Evolutionary conservation across 2,797 vertebrate species (phyloP).

Genomic region (Eospalax fontanierii): DNA sequence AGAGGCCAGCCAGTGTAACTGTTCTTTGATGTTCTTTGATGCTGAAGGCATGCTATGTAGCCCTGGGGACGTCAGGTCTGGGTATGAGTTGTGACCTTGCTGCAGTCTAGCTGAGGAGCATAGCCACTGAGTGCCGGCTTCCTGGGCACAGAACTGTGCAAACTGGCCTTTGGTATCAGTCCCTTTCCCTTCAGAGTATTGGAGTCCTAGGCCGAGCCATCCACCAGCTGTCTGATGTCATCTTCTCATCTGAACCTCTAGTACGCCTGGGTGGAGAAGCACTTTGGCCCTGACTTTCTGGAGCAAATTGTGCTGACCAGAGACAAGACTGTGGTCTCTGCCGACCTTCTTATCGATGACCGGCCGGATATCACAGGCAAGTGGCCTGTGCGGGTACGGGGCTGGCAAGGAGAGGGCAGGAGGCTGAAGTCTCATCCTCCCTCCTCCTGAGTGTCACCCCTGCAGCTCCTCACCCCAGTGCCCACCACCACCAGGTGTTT

Average conservation of each 20-base stretch:
- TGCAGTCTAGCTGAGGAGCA: not conserved
- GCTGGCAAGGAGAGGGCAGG: fast-evolving
- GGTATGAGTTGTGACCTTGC: not conserved
- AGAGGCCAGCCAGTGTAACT: not conserved
- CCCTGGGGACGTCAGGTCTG: not conserved
- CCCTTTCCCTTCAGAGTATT: not conserved
- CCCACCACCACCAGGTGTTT: not conserved
- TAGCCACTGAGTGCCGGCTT: not conserved
- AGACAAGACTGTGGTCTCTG: constrained; percentile 96
- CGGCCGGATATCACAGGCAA: constrained; percentile 96
- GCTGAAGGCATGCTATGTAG: not conserved
- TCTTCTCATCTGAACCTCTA: constrained; percentile 78
- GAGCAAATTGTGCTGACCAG: constrained; percentile 96
- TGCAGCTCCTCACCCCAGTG: not conserved
- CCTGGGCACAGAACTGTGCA: not conserved
- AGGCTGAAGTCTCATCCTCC: no score
- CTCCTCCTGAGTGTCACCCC: not conserved
- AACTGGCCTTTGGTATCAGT: not conserved
- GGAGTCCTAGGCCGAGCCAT: not conserved
- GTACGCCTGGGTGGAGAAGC: constrained; percentile 98
- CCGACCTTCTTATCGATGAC: constrained; percentile 97
- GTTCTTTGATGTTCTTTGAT: not conserved
- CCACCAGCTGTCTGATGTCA: not conserved
- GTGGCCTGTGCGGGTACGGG: constrained; percentile 11
- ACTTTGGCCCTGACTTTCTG: constrained; percentile 95